A percentile compares a stretch with the other conserved stretches of the same genome.
These are phyloP conservation scores for Thereva unica DNA, from an alignment of 2,888 invertebrate genomes.

Conservation along the genomic window DNA sequence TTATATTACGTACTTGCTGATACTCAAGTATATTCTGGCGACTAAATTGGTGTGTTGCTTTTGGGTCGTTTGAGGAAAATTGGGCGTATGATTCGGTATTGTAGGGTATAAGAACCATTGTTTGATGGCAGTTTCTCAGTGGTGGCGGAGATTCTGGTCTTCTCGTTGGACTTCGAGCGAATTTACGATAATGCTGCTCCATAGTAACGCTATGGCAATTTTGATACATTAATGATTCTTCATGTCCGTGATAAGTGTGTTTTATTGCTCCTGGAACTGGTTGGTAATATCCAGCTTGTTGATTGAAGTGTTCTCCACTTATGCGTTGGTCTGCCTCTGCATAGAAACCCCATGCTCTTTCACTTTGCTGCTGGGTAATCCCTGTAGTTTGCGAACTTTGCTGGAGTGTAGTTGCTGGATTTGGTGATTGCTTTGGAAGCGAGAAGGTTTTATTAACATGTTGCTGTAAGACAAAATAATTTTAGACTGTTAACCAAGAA, in stretches of 20 bases:
- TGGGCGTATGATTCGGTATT: conserved; percentile 60
- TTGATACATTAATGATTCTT: conserved; percentile 55
- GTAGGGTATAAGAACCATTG: conserved; percentile 71
- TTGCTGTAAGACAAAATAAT: conserved; percentile 32
- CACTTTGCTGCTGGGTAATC: conserved; percentile 55
- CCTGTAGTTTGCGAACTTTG: conserved; percentile 41
- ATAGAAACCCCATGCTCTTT: conserved; percentile 57
- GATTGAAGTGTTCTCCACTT: conserved; percentile 50
- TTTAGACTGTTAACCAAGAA: conserved; percentile 5
- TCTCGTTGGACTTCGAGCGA: conserved; percentile 57
- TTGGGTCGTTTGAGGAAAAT: conserved; percentile 54
- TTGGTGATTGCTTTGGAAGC: conserved; percentile 6
- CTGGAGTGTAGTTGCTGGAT: not conserved
- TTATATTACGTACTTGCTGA: conserved; percentile 53
- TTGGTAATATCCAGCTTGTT: conserved; percentile 54
- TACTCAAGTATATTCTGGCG: conserved; percentile 58
- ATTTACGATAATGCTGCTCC: conserved; percentile 53
- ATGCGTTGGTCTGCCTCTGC: conserved; percentile 52
- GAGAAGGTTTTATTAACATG: conserved; percentile 18
- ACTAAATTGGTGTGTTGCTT: conserved; percentile 54
- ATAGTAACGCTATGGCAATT: conserved; percentile 54
- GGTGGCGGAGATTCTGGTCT: conserved; percentile 74
- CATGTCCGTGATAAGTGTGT: conserved; percentile 55
- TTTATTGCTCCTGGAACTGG: conserved; percentile 56
- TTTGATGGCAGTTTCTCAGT: conserved; percentile 69